Conservation (phyloP, 2,888 invertebrate genomes). For the Salticus scenicus region DNA sequence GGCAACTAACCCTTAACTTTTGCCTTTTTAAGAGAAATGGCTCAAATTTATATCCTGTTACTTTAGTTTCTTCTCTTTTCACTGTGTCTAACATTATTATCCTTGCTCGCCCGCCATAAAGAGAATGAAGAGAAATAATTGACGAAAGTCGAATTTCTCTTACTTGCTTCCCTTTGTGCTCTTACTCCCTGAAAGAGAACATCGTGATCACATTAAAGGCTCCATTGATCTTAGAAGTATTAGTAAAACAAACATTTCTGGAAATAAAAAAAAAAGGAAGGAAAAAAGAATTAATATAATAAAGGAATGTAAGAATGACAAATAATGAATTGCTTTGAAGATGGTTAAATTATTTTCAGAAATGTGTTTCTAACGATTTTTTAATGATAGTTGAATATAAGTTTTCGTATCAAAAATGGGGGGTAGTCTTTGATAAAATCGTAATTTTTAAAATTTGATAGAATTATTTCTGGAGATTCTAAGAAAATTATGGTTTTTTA, state of each 20-base stretch:
- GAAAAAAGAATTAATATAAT: no score
- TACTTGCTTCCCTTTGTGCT: neutral
- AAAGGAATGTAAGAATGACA: no score
- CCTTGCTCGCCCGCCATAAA: neutral
- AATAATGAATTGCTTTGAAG: no score
- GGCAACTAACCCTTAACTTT: neutral
- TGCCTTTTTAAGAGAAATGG: neutral
- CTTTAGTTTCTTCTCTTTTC: neutral
- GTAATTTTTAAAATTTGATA: no score
- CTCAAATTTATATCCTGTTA: neutral
- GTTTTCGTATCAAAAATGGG: no score
- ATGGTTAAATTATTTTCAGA: no score
- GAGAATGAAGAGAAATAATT: neutral
- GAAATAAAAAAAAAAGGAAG: neutral
- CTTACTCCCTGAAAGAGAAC: neutral
- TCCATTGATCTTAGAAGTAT: neutral
- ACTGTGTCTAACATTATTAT: constrained; percentile 9
- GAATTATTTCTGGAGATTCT: no score
- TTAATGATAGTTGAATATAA: no score
- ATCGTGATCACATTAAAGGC: neutral
- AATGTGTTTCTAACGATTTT: no score
- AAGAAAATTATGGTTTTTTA: no score
- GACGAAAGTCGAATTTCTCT: constrained; percentile 9
- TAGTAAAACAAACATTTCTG: neutral
- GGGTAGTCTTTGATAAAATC: no score